Conservation (phyloP, 1,140 invertebrate species). For the Cydia fagiglandana region DNA sequence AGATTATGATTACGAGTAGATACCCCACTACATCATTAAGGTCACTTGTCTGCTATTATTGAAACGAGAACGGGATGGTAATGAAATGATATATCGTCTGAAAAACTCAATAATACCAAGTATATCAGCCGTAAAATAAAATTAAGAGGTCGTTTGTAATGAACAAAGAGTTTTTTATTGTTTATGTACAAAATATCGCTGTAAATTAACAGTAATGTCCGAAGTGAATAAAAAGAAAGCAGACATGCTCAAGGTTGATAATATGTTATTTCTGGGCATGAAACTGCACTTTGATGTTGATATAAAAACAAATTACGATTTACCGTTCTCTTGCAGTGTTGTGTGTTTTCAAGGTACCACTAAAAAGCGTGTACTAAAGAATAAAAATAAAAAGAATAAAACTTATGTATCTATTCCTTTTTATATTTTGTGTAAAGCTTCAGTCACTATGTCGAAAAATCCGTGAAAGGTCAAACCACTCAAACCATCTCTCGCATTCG, state of each 20-base stretch:
- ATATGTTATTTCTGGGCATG: not conserved
- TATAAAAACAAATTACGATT: not conserved
- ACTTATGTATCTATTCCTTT: too few species aligned
- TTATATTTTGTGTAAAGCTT: too few species aligned
- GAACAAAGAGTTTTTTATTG: slow-evolving; percentile 1
- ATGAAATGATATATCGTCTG: not conserved
- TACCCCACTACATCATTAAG: too few species aligned
- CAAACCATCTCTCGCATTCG: too few species aligned
- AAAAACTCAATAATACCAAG: not conserved
- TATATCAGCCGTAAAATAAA: not conserved
- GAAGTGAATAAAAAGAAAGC: not conserved
- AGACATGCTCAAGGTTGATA: not conserved
- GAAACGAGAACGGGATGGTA: not conserved
- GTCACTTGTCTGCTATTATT: too few species aligned
- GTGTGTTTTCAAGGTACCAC: not conserved
- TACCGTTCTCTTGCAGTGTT: not conserved
- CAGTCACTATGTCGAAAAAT: too few species aligned
- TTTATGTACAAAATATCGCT: slow-evolving; percentile 1
- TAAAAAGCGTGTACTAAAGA: not conserved
- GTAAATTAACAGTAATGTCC: not conserved
- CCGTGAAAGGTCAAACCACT: too few species aligned
- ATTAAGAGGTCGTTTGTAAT: slow-evolving; percentile 1
- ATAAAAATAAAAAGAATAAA: too few species aligned
- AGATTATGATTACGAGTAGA: too few species aligned
- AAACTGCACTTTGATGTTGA: not conserved